Evolutionary conservation across 2,888 invertebrate genomes (phyloP), one percentile per base, ranked within the genome.

Genomic region (Caradrina kadenii): DNA sequence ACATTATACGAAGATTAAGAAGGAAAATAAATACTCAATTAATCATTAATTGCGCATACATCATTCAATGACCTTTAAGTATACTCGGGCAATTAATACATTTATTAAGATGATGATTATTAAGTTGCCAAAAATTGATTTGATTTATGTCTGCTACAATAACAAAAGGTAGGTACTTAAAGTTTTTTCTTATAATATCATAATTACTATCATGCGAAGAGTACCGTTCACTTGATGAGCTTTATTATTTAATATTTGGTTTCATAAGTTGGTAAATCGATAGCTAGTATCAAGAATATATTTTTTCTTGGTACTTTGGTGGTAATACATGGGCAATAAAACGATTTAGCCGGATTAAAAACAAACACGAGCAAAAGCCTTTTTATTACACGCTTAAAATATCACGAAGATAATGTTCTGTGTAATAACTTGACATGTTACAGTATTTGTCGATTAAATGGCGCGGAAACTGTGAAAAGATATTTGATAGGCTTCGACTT

Each of bases 391-490:
- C 66, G 81, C 74, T 80, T 76, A 80, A 78, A 72, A 63, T 55
- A 68, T 59, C 60, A 76, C 61, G 68, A 60, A 86, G 79, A 88
- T 87, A 87, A 88, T 87, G 78, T 84, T 85, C 79, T 86, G 81
- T 85, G 86, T 90, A 90, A 90, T 90, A 86, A 85, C 63, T 86
- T 88, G 83, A 84, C 88, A 87, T 84, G 87, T 88, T 81, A 88
- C 87, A 88, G 88, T 90, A 90, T 92, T 91, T 87, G 89, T 81
- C 80, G 85, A 86, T 90, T 91, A 89, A 94, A 94, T 93, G 93
- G 92, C 70, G 86, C 90, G 92, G 94, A 94, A 94, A 91, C 87
- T 87, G 85, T 90, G 88, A 89, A 91, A 91, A 92, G 89, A 93
- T 91, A 84, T 87, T 89, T 89, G 91, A 92, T 92, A 89, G 88